phyloP scores from a whole-genome alignment of 23 tunicate genomes.

The Aplidium turbinatum region DNA sequence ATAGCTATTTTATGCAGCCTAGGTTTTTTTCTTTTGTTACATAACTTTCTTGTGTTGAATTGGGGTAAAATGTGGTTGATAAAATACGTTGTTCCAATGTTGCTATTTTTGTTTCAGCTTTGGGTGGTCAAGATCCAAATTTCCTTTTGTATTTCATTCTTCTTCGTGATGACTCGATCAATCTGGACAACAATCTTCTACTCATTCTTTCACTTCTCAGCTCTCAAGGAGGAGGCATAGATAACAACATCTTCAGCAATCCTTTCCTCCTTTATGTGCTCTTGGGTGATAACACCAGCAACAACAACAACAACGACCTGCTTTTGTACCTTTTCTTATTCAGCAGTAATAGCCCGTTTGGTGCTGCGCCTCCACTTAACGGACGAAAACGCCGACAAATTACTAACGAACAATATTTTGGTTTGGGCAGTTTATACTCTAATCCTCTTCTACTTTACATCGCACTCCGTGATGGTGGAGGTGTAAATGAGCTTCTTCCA shows the following conservation, averaged over 20 bases:
- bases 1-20: no score
- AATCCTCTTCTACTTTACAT: neutral
- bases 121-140: no score
- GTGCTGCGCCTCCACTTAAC: constrained; percentile 6
- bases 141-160: no score
- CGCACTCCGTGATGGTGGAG: constrained; percentile 9
- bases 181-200: neutral
- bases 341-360: constrained; percentile 10
- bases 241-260: constrained; percentile 14
- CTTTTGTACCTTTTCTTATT: constrained; percentile 2
- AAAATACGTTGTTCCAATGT: no score
- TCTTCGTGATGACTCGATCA: no score
- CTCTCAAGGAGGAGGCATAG: constrained; percentile 1
- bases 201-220: neutral
- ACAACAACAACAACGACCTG: constrained; percentile 15
- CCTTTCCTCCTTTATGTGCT: constrained; percentile 35
- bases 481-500: neutral
- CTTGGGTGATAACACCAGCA: neutral
- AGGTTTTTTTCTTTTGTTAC: no score
- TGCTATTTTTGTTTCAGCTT: no score
- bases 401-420: neutral
- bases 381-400: neutral
- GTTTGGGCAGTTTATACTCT: neutral
- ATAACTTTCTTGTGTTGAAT: no score
- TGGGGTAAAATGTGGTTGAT: no score